phyloP scores from a whole-genome alignment of 1,140 invertebrate species.

The Hycleus cichorii region DNA sequence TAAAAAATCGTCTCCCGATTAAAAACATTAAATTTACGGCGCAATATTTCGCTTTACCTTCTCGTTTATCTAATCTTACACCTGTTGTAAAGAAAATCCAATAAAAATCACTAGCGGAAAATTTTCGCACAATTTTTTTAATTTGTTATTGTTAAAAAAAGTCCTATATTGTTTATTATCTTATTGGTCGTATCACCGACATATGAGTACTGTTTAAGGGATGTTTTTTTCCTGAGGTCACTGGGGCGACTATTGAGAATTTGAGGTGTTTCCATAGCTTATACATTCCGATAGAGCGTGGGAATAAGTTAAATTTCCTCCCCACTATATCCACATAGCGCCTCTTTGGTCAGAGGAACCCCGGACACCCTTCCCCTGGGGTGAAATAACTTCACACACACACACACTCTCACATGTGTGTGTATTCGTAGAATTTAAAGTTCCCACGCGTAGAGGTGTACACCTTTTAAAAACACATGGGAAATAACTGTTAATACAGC shows the following conservation, averaged over 20 bases:
- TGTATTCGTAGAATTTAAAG: background rate
- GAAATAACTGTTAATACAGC: constrained; percentile 26
- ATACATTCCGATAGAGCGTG: constrained; percentile 35
- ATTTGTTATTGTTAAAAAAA: too few relatives aligned
- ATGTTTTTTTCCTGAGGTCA: background rate
- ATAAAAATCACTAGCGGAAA: too few relatives aligned
- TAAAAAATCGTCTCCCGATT: background rate
- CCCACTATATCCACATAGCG: constrained; percentile 19
- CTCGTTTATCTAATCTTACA: too few relatives aligned
- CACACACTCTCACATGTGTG: too few relatives aligned
- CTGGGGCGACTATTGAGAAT: constrained; percentile 1
- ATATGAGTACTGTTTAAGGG: background rate
- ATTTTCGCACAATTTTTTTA: too few relatives aligned
- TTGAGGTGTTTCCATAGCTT: constrained; percentile 18
- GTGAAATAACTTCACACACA: constrained; percentile 21
- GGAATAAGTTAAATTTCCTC: constrained; percentile 23
- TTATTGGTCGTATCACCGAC: background rate
- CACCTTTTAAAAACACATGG: constrained; percentile 21
- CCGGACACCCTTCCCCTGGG: constrained; percentile 5
- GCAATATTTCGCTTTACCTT: background rate
- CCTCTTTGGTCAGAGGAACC: constrained; percentile 5
- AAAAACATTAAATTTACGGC: background rate
- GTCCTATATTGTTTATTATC: background rate
- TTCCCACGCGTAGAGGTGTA: constrained; percentile 23
- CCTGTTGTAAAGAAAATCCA: too few relatives aligned